Conservation (phyloP, 2,113 vertebrate species). For the Sminthopsis crassicaudata region DNA sequence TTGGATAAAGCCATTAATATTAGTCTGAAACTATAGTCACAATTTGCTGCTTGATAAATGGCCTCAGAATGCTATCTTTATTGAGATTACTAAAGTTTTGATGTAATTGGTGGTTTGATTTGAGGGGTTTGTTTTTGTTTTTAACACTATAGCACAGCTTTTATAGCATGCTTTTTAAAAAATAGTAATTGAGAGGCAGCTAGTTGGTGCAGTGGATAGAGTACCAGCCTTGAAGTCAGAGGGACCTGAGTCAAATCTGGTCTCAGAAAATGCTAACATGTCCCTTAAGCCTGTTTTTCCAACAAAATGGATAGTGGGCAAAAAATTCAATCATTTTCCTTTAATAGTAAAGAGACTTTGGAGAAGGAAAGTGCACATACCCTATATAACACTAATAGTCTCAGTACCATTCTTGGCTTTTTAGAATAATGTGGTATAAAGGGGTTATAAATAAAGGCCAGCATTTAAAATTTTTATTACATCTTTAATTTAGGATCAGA, state of each 20-base stretch:
- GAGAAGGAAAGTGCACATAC: neutral
- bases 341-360: neutral
- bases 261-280: neutral
- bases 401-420: neutral
- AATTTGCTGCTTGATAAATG: rapidly evolving
- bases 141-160: neutral
- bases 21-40: neutral
- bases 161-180: neutral
- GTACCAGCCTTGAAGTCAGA: too few relatives aligned
- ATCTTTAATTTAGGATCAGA: constrained; percentile 88
- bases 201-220: too few relatives aligned
- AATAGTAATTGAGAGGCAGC: too few relatives aligned
- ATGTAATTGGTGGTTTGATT: too few relatives aligned
- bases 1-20: neutral
- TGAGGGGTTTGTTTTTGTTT: neutral
- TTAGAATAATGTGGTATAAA: neutral
- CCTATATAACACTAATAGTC: neutral
- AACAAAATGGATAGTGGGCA: neutral
- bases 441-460: neutral
- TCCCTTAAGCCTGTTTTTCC: neutral
- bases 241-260: too few relatives aligned
- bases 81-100: neutral
- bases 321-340: neutral
- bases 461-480: neutral
- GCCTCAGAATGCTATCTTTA: neutral